Evolutionary conservation across 35 echinoderm and acorn worm genomes (phyloP).

Genomic region (Apostichopus parvimensis): DNA sequence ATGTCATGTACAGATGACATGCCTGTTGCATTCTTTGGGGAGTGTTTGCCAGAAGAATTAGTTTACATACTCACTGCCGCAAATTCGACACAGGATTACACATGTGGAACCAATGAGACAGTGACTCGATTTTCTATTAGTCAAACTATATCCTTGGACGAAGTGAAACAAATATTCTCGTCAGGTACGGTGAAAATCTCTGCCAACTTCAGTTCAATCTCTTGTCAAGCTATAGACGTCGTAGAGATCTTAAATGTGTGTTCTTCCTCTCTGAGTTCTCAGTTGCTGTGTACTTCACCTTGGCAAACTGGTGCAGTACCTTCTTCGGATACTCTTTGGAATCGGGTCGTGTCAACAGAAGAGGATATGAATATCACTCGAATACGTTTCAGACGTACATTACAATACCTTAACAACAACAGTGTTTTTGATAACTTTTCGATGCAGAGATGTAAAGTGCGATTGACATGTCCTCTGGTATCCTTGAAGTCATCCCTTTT

Average conservation of each 20-base stretch:
- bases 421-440: not conserved
- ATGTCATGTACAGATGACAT: not conserved
- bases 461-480: not conserved
- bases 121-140: not conserved
- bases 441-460: not conserved
- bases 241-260: not conserved
- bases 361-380: not conserved
- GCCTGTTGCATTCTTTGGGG: not conserved
- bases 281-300: too few relatives aligned
- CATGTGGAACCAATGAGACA: slow-evolving; percentile 2
- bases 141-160: not conserved
- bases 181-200: not conserved
- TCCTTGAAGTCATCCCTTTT: not conserved
- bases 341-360: too few relatives aligned
- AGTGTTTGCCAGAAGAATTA: not conserved
- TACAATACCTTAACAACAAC: not conserved
- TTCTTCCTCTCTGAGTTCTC: not conserved
- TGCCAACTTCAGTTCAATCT: not conserved
- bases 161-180: slow-evolving; percentile 1
- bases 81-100: not conserved
- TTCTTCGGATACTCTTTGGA: too few relatives aligned
- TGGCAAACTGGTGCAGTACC: too few relatives aligned
- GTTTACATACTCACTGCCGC: slow-evolving; percentile 1
- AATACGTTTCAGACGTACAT: not conserved
- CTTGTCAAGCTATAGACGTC: not conserved